Conservation (phyloP, 2,113 vertebrate species). For the Trinectes maculatus region DNA sequence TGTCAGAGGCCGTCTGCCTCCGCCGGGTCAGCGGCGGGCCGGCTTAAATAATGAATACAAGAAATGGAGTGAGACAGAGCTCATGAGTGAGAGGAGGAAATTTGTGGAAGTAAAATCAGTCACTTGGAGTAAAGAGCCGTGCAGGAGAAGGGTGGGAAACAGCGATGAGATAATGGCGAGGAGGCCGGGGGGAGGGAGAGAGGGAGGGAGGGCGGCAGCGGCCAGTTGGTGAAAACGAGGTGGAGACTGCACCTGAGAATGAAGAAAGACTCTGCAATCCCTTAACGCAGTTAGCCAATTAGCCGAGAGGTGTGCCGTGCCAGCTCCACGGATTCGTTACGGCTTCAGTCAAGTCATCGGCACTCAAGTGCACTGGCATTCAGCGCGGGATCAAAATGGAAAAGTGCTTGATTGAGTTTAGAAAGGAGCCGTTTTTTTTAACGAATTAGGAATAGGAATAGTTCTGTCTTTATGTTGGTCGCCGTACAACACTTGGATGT, state of each 20-base stretch:
- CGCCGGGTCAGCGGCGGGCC: not conserved
- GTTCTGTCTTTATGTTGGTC: conserved; percentile 47
- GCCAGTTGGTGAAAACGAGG: conserved; percentile 46
- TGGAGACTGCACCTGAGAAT: conserved; percentile 61
- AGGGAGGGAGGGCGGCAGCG: conserved; percentile 29
- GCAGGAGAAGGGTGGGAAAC: conserved; percentile 35
- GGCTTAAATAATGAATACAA: conserved; percentile 33
- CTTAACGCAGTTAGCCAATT: conserved; percentile 68
- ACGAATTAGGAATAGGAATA: conserved; percentile 54
- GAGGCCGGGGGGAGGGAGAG: conserved; percentile 6
- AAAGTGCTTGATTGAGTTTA: conserved; percentile 77
- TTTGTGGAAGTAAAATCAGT: conserved; percentile 12
- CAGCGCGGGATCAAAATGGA: conserved; percentile 60
- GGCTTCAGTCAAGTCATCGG: conserved; percentile 55
- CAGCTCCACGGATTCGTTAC: conserved; percentile 64
- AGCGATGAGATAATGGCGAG: conserved; percentile 59
- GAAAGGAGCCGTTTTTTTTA: conserved; percentile 51
- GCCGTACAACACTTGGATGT: conserved; percentile 49
- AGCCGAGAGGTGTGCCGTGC: conserved; percentile 26
- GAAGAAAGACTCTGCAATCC: conserved; percentile 58
- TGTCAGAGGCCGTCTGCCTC: too few relatives aligned
- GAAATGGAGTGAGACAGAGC: conserved; percentile 22
- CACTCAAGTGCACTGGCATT: conserved; percentile 46
- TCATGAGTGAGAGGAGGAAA: not conserved
- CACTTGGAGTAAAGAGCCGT: not conserved